These are phyloP conservation scores for Yponomeuta evonymella DNA, from an alignment of 2,888 invertebrate genomes.

Conservation along the genomic window DNA sequence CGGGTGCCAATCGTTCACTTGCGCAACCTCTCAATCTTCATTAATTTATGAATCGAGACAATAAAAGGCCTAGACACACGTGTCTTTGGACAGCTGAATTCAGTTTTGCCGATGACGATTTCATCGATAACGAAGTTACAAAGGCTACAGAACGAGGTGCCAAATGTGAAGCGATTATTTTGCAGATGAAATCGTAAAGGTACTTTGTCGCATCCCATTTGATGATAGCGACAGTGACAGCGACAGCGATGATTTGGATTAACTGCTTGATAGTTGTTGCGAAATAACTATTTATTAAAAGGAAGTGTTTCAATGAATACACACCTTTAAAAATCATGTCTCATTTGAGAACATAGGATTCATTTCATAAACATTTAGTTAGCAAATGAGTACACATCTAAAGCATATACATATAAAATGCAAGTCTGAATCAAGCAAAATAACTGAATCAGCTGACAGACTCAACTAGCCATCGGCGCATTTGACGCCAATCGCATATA, in stretches of 20 bases:
- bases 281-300: no score
- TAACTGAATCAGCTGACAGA: background rate
- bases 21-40: conserved; percentile 47
- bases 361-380: no score
- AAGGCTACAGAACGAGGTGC: background rate
- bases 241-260: no score
- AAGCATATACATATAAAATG: background rate
- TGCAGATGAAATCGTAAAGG: background rate
- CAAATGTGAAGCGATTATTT: background rate
- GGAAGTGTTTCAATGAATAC: no score
- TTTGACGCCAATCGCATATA: conserved; percentile 32
- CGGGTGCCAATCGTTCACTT: conserved; percentile 51
- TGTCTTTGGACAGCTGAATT: conserved; percentile 16
- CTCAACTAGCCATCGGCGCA: conserved; percentile 4
- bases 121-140: background rate
- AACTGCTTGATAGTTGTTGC: no score
- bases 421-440: background rate
- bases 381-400: no score
- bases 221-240: no score
- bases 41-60: conserved; percentile 50
- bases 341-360: no score
- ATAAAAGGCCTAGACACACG: conserved; percentile 31
- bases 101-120: background rate
- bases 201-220: no score
- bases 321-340: no score